A percentile compares a stretch with the other conserved stretches of the same genome.
These are phyloP conservation scores for Trichechus manatus DNA, from an alignment of 2,113 vertebrate genomes.

Conservation along the genomic window DNA sequence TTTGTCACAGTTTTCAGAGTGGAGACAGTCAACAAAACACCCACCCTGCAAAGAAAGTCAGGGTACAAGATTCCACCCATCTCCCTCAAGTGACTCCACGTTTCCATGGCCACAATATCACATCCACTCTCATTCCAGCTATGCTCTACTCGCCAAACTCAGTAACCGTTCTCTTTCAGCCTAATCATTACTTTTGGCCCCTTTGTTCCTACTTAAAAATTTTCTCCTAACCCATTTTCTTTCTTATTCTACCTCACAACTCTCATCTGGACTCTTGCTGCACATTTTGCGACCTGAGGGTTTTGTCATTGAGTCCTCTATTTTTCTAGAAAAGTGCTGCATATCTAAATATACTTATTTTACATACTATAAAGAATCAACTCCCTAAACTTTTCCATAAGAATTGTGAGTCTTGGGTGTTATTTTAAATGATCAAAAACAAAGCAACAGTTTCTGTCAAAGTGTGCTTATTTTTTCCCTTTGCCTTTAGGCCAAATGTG, in stretches of 20 bases:
- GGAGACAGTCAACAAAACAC: not conserved
- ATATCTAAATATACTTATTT: not conserved
- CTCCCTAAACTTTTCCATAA: not conserved
- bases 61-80: not conserved
- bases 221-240: not conserved
- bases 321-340: not conserved
- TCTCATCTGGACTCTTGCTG: not conserved
- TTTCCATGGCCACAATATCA: rapidly evolving
- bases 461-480: not conserved
- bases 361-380: not conserved
- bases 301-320: not conserved
- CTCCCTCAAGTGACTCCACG: rapidly evolving
- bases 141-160: not conserved
- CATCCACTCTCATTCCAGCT: rapidly evolving
- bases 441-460: constrained; percentile 4
- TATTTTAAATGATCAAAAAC: constrained; percentile 33
- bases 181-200: rapidly evolving
- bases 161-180: not conserved
- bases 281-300: not conserved
- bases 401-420: not conserved
- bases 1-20: not conserved
- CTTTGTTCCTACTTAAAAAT: not conserved
- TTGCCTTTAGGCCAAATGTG: constrained; percentile 2
- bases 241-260: not conserved
- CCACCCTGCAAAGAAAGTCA: not conserved